A percentile compares a stretch with the other conserved stretches of the same genome.
phyloP scores from a whole-genome alignment of 2,888 invertebrate genomes.

The Allacma fusca region DNA sequence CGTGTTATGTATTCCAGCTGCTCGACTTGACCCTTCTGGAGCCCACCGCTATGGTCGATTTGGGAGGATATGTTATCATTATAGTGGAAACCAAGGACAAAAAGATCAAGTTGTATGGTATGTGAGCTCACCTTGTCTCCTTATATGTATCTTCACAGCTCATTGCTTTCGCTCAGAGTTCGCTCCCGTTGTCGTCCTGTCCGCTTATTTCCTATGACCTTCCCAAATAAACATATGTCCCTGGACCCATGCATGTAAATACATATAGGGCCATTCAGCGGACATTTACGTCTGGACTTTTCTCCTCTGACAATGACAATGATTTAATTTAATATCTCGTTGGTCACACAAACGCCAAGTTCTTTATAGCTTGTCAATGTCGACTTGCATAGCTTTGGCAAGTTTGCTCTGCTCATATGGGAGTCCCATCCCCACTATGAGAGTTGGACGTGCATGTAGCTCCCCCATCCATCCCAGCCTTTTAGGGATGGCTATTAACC shows the following conservation, averaged over 20 bases:
- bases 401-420: not conserved
- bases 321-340: conserved; percentile 6
- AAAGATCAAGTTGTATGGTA: conserved; percentile 91
- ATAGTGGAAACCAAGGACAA: conserved; percentile 93
- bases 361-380: not conserved
- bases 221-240: too few relatives aligned
- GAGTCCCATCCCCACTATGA: not conserved
- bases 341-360: not conserved
- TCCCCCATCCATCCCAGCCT: too few relatives aligned
- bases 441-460: too few relatives aligned
- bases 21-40: conserved; percentile 61
- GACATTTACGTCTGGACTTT: not conserved
- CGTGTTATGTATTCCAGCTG: conserved; percentile 62
- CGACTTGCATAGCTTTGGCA: too few relatives aligned
- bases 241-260: too few relatives aligned
- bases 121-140: conserved; percentile 51
- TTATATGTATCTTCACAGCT: not conserved
- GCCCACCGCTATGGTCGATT: conserved; percentile 72
- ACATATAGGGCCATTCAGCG: too few relatives aligned
- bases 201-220: not conserved
- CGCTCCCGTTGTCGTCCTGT: not conserved
- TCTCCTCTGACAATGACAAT: not conserved
- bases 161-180: not conserved
- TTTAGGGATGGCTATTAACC: too few relatives aligned
- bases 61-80: conserved; percentile 94